Evolutionary conservation across 2,113 vertebrate species (phyloP), one percentile per base, ranked within the genome.

Genomic region (Agelaius tricolor): DNA sequence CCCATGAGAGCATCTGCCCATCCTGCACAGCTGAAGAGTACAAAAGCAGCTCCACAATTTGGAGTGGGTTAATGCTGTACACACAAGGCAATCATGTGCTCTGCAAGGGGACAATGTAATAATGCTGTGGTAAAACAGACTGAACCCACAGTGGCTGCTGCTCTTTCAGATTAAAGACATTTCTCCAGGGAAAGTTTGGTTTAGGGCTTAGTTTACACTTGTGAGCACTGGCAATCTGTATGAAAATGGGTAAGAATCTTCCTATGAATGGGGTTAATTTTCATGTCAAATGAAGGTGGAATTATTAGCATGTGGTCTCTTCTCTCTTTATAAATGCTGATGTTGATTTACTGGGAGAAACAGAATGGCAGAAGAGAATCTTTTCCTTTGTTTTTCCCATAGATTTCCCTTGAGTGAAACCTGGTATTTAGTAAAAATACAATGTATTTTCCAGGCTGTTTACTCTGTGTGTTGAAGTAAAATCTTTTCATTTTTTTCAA

Each of bases 1-100:
- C 11, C 6, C 18, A 6, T 13, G 13, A 10, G 23, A 51, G 6
- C 23, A 55, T 7, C 39, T 67, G 52, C 26, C 47, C 9, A 16
- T 14, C 26, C 30, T 72, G 11, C 39, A 27, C 20, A 72, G 33
- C 2, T 41, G 21, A 1, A 55, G 28, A 46, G 9, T 12, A 49
- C 35, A 67, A 43, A 61, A 59, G 15, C 62, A 78, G 14, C 9
- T 55, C 27, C 33, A 21, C 10, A 6, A 2, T 55, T 46, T 39
- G 35, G 35, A 51, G 18, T 6, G 17, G 11, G 6, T 63, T 69
- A 28, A 26, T 71, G 47, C 5, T 31, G 33, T 3, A 8, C 18
- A 3, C 0, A 1, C 9, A 7, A 13, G 33, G 4, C 5, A 17
- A 20, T 19, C 2, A 0, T 4, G 28, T 1, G 2, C 4, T 78